phyloP scores from a whole-genome alignment of 2,797 vertebrate genomes.

The Spheniscus humboldti region DNA sequence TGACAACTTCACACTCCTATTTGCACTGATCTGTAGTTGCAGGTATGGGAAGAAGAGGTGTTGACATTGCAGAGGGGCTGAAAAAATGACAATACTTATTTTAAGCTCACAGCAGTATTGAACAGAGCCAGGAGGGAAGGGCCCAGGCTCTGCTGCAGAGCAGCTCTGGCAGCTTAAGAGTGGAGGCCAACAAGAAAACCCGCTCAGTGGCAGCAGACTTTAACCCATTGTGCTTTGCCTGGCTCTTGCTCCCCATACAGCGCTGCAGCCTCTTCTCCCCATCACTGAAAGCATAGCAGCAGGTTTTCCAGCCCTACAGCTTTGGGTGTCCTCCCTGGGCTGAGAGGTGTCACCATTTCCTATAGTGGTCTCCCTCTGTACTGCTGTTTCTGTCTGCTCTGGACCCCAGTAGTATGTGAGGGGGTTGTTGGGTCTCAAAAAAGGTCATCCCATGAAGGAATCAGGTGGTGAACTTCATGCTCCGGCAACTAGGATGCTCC shows the following conservation, averaged over 20 bases:
- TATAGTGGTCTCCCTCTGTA: not conserved
- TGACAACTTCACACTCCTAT: not conserved
- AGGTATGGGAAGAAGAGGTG: not conserved
- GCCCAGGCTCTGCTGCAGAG: not conserved
- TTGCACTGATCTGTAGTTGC: not conserved
- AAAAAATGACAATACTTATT: not conserved
- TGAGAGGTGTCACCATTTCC: not conserved
- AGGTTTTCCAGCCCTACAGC: not conserved
- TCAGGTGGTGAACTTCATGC: not conserved
- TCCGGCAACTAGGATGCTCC: not conserved
- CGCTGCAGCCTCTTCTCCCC: not conserved
- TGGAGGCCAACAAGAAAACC: not conserved
- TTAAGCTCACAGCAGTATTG: not conserved
- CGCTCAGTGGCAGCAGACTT: not conserved
- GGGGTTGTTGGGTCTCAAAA: not conserved
- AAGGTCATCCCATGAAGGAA: not conserved
- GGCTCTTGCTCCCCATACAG: not conserved
- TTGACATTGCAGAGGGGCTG: not conserved
- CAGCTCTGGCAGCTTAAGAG: not conserved
- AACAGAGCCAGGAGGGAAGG: not conserved
- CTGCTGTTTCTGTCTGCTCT: not conserved
- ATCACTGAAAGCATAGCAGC: not conserved
- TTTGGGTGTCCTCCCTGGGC: not conserved
- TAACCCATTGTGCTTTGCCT: accelerated
- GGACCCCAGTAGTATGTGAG: not conserved